phyloP scores from a whole-genome alignment of 1,140 invertebrate species.

The Aphaenogaster rudis region DNA sequence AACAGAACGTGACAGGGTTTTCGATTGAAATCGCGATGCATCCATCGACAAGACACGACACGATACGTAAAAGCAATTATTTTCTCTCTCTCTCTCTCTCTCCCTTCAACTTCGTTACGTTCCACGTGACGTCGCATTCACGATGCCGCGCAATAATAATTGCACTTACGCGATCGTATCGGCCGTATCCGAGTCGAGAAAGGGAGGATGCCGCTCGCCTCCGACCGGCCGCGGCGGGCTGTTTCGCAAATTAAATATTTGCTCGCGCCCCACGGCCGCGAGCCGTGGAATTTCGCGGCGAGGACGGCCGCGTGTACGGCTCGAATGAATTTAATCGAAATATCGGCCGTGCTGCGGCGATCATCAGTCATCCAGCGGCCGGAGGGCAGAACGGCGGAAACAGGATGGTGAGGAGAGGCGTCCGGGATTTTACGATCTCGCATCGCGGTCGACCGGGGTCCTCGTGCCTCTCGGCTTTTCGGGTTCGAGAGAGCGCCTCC shows the following conservation, averaged over 20 bases:
- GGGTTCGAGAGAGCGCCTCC: constrained; percentile 1
- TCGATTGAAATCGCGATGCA: constrained; percentile 30
- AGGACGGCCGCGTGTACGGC: constrained; percentile 19
- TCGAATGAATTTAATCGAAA: constrained; percentile 62
- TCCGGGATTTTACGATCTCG: constrained; percentile 61
- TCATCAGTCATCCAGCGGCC: constrained; percentile 64
- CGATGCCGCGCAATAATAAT: constrained; percentile 50
- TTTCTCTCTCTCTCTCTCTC: background rate
- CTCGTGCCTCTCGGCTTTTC: constrained; percentile 19
- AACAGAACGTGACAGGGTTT: constrained; percentile 6
- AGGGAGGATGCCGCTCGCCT: background rate
- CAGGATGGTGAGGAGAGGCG: background rate
- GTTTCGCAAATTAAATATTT: constrained; percentile 58
- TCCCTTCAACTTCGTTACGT: constrained; percentile 20
- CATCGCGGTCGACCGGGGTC: background rate
- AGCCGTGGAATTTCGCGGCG: constrained; percentile 35
- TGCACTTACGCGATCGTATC: constrained; percentile 42
- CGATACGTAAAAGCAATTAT: constrained; percentile 53
- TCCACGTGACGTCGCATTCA: constrained; percentile 19
- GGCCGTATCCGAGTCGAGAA: background rate
- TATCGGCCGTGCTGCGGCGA: constrained; percentile 36
- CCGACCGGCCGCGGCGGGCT: background rate
- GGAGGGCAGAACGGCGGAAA: constrained; percentile 26
- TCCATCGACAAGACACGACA: constrained; percentile 21
- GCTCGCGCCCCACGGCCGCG: constrained; percentile 17